Evolutionary conservation across 2,888 invertebrate genomes (phyloP), one percentile per base, ranked within the genome.

Genomic region (Pristionchus japonicus): DNA sequence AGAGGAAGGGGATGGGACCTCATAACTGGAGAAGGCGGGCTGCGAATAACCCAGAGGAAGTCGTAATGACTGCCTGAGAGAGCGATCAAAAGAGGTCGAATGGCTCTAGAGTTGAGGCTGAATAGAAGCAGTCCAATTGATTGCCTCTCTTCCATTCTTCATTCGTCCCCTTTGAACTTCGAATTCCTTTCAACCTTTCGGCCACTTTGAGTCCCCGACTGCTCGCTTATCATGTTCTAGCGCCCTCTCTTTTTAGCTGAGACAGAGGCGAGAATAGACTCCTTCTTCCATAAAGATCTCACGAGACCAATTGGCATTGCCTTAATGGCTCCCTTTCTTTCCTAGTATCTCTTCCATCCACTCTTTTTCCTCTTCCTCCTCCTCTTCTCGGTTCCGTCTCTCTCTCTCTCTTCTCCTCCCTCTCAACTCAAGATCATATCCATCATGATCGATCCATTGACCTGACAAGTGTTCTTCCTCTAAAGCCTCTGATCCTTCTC

Each of bases 261-360:
- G n/a, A n/a, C n/a, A 13, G 34, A 23, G 61, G 52, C 49, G 83
- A 34, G 83, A 61, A 83, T 83, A 57, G 57, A 83, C 83, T 57
- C 43, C 34, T 37, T 43, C 77, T 77, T 77, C 77, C 77, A 77
- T 77, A 77, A 77, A 77, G 77, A 77, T 86, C 86, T 86, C 86
- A 49, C 40, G 70, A 86, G 70, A 67, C 70, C 70, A 86, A 67
- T 86, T 86, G 86, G 31, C 70, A 86, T 86, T 86, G n/a, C 86
- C 49, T 47, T 86, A 52, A 86, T 70, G 70, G 70, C 86, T 86
- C 86, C 57, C 40, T 49, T 86, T 86, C 70, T 86, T n/a, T n/a
- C n/a, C 70, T 31, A 64, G 64, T 67, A 67, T 64, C 64, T 43
- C 40, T 70, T 31, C 37, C 34, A 23, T 34, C n/a, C 23, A n/a